phyloP scores from a whole-genome alignment of 2,888 invertebrate genomes.

The Gastracanthus pulcherrimus region DNA sequence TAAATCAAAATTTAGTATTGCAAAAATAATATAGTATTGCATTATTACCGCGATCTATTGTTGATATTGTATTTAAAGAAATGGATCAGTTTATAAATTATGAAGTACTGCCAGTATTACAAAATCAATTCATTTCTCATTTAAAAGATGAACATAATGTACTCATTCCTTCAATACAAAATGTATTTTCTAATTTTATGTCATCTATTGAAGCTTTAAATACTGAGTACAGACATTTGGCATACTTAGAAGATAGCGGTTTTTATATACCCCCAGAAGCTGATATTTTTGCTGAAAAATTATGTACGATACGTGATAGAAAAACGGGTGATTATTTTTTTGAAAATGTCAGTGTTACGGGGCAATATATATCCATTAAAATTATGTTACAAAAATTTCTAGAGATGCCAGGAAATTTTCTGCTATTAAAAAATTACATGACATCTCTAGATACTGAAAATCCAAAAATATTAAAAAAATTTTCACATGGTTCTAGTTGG shows the following conservation, averaged over 20 bases:
- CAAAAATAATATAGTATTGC: background rate
- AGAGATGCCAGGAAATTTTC: background rate
- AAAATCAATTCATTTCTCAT: background rate
- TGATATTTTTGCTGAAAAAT: background rate
- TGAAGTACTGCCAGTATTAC: background rate
- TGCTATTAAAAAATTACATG: background rate
- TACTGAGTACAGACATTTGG: background rate
- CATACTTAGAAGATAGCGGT: background rate
- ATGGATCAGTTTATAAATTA: background rate
- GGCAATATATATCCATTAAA: background rate
- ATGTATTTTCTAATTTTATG: background rate
- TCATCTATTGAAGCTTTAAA: background rate
- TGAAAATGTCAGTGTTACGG: background rate
- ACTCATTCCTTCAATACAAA: background rate
- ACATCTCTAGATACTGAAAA: background rate
- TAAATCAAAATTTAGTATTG: no score
- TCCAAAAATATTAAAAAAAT: background rate
- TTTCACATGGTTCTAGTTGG: no score
- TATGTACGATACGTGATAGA: background rate
- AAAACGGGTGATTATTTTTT: background rate
- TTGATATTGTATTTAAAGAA: conserved; percentile 1
- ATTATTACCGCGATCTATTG: background rate
- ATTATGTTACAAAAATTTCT: background rate
- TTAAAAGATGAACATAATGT: background rate
- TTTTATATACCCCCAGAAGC: background rate